Evolutionary conservation across 2,797 vertebrate species (phyloP).

Genomic region (Podargus strigoides): DNA sequence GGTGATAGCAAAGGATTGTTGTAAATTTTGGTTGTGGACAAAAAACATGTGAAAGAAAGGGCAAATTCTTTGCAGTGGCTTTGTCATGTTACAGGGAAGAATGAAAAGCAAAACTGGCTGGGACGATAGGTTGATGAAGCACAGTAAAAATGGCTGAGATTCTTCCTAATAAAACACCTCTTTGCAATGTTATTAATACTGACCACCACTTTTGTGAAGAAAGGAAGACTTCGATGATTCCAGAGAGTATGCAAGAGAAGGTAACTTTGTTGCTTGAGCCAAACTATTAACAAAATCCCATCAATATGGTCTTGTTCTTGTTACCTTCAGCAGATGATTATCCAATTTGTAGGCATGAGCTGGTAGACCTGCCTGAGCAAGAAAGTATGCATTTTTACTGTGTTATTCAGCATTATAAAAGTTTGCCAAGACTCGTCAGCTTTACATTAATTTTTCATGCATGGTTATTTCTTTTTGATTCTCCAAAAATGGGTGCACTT

Average conservation of each 20-base stretch:
- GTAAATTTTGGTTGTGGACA: neutral
- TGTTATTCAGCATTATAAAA: neutral
- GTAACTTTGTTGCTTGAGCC: neutral
- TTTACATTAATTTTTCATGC: neutral
- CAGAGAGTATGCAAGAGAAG: neutral
- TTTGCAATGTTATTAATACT: neutral
- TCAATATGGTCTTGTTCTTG: neutral
- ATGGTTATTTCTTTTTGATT: neutral
- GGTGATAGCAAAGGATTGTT: neutral
- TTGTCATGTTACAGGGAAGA: neutral
- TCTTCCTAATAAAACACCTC: neutral
- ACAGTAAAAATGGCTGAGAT: neutral
- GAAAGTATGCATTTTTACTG: neutral
- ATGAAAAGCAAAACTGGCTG: neutral
- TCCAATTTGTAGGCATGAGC: neutral
- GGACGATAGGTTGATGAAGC: neutral
- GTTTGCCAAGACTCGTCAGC: neutral
- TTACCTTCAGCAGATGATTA: neutral
- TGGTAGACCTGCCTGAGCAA: neutral
- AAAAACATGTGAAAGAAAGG: neutral
- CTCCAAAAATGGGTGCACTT: neutral
- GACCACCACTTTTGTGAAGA: neutral
- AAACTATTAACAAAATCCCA: neutral
- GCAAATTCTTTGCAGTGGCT: neutral
- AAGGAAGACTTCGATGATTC: neutral